Conservation (phyloP, 2,888 invertebrate species). For the Cetonia aurata region DNA sequence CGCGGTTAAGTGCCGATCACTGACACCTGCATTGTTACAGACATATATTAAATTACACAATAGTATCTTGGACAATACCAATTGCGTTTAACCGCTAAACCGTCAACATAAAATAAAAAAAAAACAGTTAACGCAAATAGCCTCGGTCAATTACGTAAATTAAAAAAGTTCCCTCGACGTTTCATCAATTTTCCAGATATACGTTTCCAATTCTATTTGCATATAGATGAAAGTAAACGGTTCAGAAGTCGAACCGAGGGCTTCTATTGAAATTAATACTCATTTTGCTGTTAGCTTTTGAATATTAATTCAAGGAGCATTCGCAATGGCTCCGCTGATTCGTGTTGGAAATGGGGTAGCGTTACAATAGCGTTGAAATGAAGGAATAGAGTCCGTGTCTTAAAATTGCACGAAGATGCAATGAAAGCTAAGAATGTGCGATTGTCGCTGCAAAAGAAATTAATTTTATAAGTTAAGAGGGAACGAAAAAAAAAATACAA, state of each 20-base stretch:
- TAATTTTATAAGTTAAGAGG: constrained; percentile 23
- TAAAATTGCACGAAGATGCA: background rate
- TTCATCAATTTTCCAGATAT: background rate
- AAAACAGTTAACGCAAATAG: no score
- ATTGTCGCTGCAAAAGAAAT: constrained; percentile 11
- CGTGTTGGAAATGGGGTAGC: background rate
- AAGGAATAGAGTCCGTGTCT: background rate
- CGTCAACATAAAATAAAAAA: no score
- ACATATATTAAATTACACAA: constrained; percentile 11
- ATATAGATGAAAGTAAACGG: constrained; percentile 13
- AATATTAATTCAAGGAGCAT: constrained; percentile 22
- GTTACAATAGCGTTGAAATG: constrained; percentile 7
- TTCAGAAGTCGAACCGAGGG: constrained; percentile 1
- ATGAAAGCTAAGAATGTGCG: constrained; percentile 8
- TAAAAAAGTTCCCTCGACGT: no score
- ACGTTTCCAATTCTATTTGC: constrained; percentile 29
- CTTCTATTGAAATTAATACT: constrained; percentile 25
- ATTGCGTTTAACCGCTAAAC: constrained; percentile 17
- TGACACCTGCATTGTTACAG: constrained; percentile 14
- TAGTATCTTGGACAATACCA: background rate
- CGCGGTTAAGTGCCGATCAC: constrained; percentile 12
- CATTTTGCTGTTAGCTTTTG: constrained; percentile 21
- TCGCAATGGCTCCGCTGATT: constrained; percentile 11
- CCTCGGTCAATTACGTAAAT: no score
- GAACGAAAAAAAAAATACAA: constrained; percentile 15